phyloP scores from a whole-genome alignment of 2,797 vertebrate genomes.

The Mus minutoides region DNA sequence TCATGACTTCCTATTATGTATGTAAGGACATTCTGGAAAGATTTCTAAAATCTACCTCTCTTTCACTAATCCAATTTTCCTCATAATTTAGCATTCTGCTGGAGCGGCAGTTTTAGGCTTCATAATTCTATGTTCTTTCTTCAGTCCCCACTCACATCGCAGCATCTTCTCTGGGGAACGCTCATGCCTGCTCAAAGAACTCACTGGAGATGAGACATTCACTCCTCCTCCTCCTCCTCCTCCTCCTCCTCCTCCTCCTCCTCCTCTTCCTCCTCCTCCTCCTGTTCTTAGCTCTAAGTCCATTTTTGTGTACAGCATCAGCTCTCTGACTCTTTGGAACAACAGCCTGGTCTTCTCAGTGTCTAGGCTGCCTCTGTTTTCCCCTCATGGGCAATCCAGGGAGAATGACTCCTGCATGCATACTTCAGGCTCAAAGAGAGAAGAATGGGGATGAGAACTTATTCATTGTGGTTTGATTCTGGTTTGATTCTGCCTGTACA shows the following conservation, averaged over 20 bases:
- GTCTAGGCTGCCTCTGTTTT: not conserved
- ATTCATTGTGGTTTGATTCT: not conserved
- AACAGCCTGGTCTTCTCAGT: not conserved
- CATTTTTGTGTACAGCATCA: not conserved
- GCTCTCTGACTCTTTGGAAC: not conserved
- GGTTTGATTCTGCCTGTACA: not conserved
- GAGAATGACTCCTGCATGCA: not conserved
- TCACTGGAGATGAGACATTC: not conserved
- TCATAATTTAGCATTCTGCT: not conserved
- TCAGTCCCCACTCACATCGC: not conserved
- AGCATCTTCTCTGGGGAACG: constrained; percentile 17
- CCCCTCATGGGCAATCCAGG: not conserved
- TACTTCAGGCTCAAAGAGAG: not conserved
- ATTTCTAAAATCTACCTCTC: constrained; percentile 55
- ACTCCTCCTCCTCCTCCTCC: not conserved
- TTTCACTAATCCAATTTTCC: constrained; percentile 42
- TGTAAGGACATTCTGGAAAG: not conserved
- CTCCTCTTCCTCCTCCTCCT: not conserved
- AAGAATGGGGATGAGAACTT: not conserved
- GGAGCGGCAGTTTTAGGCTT: constrained; percentile 1
- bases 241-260: not conserved
- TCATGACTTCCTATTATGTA: not conserved
- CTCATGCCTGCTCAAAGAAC: constrained; percentile 14
- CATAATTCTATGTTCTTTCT: constrained; percentile 25
- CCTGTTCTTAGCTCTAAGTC: not conserved